Percentiles rank a stretch among this genome's conserved stretches.
Conservation (phyloP, 2,888 invertebrate species). For the Bombylius major region DNA sequence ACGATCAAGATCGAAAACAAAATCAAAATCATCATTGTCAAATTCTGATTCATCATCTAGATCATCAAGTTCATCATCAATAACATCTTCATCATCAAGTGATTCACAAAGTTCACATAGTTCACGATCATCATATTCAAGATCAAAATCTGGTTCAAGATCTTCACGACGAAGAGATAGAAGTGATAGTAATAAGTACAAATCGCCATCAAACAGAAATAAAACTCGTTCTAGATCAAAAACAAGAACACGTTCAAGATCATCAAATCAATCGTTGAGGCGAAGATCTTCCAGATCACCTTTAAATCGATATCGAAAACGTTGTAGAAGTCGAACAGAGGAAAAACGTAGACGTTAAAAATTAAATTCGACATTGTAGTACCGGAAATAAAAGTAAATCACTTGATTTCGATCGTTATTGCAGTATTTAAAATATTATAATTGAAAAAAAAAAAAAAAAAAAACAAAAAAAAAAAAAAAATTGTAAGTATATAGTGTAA, state of each 20-base stretch:
- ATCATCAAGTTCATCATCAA: slow-evolving; percentile 14
- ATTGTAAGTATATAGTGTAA: neutral
- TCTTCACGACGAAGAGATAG: neutral
- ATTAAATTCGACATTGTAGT: neutral
- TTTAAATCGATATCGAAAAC: slow-evolving; percentile 11
- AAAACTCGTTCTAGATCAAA: slow-evolving; percentile 4
- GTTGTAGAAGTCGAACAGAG: slow-evolving; percentile 12
- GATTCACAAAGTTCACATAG: neutral
- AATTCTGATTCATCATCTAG: slow-evolving; percentile 24
- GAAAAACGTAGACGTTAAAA: slow-evolving; percentile 14
- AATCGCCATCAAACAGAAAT: neutral
- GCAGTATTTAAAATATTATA: neutral
- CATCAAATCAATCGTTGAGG: slow-evolving; percentile 12
- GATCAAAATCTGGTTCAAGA: neutral
- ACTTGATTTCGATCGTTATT: neutral
- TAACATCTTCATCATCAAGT: slow-evolving; percentile 15
- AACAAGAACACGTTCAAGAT: slow-evolving; percentile 15
- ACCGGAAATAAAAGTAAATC: neutral
- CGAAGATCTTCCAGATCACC: slow-evolving; percentile 13
- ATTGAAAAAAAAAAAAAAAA: neutral
- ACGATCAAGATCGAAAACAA: slow-evolving; percentile 7
- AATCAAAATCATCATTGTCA: slow-evolving; percentile 6
- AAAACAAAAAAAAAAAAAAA: neutral
- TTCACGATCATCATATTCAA: slow-evolving; percentile 1
- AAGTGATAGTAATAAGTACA: neutral